phyloP scores from a whole-genome alignment of 64 coral and sea anemone genomes.

The Cladopsammia gracilis region DNA sequence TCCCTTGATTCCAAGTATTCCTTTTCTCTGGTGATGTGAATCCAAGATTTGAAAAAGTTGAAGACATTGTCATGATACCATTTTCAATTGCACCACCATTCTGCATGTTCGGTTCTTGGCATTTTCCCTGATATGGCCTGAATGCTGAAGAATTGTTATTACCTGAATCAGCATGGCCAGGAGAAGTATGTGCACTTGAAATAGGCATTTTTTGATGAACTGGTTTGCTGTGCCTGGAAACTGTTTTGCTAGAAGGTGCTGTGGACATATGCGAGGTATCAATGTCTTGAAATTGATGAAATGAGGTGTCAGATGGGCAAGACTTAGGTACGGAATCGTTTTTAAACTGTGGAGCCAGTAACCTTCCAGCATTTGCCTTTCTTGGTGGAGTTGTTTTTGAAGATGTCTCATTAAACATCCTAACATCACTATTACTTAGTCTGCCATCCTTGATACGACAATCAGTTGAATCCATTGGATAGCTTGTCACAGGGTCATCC shows the following conservation, averaged over 20 bases:
- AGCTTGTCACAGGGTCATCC: neutral
- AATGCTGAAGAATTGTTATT: neutral
- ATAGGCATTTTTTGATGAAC: neutral
- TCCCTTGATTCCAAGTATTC: neutral
- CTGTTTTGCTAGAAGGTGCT: neutral
- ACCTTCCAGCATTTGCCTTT: neutral
- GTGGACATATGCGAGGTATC: neutral
- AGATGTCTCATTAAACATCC: neutral
- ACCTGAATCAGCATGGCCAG: neutral
- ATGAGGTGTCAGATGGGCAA: neutral
- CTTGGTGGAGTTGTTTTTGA: neutral
- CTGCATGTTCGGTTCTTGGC: neutral
- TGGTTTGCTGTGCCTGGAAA: neutral
- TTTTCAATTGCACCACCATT: neutral
- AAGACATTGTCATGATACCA: neutral
- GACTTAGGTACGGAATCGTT: neutral
- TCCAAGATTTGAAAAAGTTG: neutral
- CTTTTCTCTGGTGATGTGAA: neutral
- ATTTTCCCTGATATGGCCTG: neutral
- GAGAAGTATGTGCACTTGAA: neutral
- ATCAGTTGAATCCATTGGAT: constrained; percentile 22
- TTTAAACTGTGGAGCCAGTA: constrained; percentile 6
- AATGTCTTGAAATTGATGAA: neutral
- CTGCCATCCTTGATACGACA: constrained; percentile 24
- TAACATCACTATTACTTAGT: constrained; percentile 8